phyloP scores from a whole-genome alignment of 2,113 vertebrate species.

The Proteles cristata region DNA sequence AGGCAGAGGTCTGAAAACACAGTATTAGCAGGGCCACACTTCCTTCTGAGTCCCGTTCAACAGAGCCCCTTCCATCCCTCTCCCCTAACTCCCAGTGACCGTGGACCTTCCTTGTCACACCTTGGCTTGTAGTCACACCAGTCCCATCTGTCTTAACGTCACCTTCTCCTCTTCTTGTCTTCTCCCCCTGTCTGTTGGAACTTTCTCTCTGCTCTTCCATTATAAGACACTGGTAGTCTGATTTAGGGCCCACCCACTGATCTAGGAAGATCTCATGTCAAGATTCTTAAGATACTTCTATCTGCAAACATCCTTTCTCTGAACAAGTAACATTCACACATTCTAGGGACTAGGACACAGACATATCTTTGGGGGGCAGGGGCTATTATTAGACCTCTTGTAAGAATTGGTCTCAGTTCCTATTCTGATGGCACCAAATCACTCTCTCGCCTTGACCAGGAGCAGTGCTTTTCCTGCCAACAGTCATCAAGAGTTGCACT shows the following conservation, averaged over 20 bases:
- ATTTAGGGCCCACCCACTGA: neutral
- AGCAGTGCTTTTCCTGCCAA: neutral
- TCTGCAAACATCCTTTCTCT: conserved; percentile 2
- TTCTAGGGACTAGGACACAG: neutral
- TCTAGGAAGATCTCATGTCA: neutral
- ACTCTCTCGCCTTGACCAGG: neutral
- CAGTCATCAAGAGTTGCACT: neutral
- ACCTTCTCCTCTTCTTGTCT: neutral
- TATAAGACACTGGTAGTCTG: neutral
- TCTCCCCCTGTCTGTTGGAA: neutral
- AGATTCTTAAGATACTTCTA: neutral
- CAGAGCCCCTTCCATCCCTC: neutral
- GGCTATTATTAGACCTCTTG: neutral
- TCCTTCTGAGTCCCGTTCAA: neutral
- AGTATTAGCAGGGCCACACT: neutral
- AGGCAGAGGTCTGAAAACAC: neutral
- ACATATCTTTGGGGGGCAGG: neutral
- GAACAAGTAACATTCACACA: neutral
- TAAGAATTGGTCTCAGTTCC: neutral
- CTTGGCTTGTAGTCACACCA: neutral
- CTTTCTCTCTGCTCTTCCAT: neutral
- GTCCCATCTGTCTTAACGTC: rapidly evolving
- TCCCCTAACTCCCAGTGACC: neutral
- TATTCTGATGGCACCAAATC: neutral
- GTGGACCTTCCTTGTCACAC: too few relatives aligned